Conservation (phyloP, 2,113 vertebrate species). For the Gnathonemus echidnorhynchus region DNA sequence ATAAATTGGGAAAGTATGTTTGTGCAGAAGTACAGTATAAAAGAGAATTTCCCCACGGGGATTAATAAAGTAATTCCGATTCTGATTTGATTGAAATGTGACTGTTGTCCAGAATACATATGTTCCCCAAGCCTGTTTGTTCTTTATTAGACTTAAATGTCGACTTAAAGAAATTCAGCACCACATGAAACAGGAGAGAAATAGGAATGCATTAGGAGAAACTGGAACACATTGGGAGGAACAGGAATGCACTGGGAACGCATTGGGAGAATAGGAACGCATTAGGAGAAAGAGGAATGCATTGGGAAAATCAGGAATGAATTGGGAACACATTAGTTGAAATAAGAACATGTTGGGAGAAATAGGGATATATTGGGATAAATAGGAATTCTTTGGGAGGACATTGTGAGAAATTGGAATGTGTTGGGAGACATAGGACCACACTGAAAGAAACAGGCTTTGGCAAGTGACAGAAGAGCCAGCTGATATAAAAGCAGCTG, state of each 20-base stretch:
- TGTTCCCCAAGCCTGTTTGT: not conserved
- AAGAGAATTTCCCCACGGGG: too few species aligned
- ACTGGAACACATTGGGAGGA: not conserved
- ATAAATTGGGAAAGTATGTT: not conserved
- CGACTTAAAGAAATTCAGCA: not conserved
- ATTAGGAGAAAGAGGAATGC: not conserved
- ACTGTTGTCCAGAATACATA: not conserved
- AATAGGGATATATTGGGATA: not conserved
- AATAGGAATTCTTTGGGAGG: too few species aligned
- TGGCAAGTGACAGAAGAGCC: not conserved
- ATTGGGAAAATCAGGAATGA: too few species aligned
- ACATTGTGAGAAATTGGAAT: not conserved
- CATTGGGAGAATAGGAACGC: not conserved
- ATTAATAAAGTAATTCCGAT: too few species aligned
- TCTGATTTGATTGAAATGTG: not conserved
- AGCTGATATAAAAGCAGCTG: not conserved
- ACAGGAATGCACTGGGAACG: not conserved
- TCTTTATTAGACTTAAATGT: not conserved
- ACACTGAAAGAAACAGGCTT: not conserved
- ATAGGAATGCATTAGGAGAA: not conserved
- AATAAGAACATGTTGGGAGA: too few species aligned
- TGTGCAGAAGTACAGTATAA: not conserved
- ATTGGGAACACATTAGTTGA: too few species aligned
- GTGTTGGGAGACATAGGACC: not conserved
- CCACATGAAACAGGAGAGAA: not conserved